Base-by-base conservation (phyloP, 2,113 vertebrate species). In the Megaceryle torquata region DNA sequence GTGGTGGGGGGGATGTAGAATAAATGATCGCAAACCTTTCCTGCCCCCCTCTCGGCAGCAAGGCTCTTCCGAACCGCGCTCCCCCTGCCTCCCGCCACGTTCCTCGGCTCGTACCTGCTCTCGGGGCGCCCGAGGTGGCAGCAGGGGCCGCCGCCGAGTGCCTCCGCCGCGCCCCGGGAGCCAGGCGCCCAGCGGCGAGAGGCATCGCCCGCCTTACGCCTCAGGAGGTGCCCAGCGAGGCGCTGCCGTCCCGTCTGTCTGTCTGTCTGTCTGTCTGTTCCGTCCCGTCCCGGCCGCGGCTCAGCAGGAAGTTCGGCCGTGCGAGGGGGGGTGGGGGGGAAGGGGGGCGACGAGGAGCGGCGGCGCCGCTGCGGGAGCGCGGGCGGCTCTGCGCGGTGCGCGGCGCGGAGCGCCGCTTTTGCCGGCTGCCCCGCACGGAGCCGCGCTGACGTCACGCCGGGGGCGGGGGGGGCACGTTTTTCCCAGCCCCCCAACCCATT, bases 21-120 rank as follows among this genome's bases (percentile, higher is more conserved):
- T 17, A 61, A 8, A 57, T 15, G 24, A 13, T 33, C 12, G 88
- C 15, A 18, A 59, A 39, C 60, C 92, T 78, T 44, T 89, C 81
- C 84, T 60, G 63, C 78, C 54, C 57, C 25, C 28, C 60, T 77
- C 46, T 71, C 50, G 8, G 37, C 35, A 2, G n/a, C 57, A 1
- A 12, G 16, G 22, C 21, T 10, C 28, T 83, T 44, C 89, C 41
- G 17, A 5, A 12, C 60, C 54, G 54, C 60, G 19, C 54, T 51
- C 11, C 41, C 53, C 39, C 37, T 9, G n/a, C 44, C 53, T 12
- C 15, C 35, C n/a, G 41, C 85, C 82, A 70, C 86, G 10, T 31
- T 29, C 28, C 60, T 6, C 43, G 33, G 44, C 46, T 25, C 91
- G 6, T 94, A 95, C 94, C 94, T 95, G 92, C 86, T 91, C 77